Evolutionary conservation across 2,888 invertebrate species (phyloP).

Genomic region (Lycophotia porphyrea): DNA sequence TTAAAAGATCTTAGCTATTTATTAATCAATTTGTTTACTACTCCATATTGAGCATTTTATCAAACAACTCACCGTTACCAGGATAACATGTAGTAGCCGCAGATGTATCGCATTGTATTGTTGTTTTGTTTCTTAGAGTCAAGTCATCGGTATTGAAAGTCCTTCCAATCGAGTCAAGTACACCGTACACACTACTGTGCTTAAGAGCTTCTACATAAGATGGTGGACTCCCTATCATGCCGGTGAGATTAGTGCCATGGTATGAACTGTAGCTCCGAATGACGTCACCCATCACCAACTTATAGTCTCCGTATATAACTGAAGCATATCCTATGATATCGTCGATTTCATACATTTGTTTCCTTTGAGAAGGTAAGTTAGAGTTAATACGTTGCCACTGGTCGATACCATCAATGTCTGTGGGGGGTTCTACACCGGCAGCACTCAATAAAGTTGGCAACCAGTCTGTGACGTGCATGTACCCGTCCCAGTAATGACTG

Average conservation of each 20-base stretch:
- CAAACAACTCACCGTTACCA: conserved; percentile 72
- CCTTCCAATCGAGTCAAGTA: conserved; percentile 71
- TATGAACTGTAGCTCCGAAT: conserved; percentile 69
- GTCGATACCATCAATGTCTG: conserved; percentile 80
- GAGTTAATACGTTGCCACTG: conserved; percentile 80
- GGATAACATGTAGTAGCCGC: conserved; percentile 74
- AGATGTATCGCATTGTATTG: conserved; percentile 70
- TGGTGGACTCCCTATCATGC: conserved; percentile 74
- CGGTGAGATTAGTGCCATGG: conserved; percentile 77
- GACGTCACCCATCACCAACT: conserved; percentile 79
- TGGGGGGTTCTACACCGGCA: conserved; percentile 73
- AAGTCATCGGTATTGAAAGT: conserved; percentile 67
- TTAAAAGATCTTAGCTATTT: conserved; percentile 5
- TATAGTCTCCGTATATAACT: conserved; percentile 78
- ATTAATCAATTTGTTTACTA: background rate
- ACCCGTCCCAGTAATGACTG: conserved; percentile 86
- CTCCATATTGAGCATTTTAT: background rate
- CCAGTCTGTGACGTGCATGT: conserved; percentile 95
- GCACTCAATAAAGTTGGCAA: conserved; percentile 92
- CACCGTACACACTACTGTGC: conserved; percentile 72
- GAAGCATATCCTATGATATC: conserved; percentile 78
- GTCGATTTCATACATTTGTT: conserved; percentile 81
- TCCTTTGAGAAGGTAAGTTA: conserved; percentile 75
- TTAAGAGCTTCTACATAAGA: conserved; percentile 74
- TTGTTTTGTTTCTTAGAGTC: conserved; percentile 71